phyloP scores from a whole-genome alignment of 92 coral and sea anemone genomes.

The Muricea muricata region DNA sequence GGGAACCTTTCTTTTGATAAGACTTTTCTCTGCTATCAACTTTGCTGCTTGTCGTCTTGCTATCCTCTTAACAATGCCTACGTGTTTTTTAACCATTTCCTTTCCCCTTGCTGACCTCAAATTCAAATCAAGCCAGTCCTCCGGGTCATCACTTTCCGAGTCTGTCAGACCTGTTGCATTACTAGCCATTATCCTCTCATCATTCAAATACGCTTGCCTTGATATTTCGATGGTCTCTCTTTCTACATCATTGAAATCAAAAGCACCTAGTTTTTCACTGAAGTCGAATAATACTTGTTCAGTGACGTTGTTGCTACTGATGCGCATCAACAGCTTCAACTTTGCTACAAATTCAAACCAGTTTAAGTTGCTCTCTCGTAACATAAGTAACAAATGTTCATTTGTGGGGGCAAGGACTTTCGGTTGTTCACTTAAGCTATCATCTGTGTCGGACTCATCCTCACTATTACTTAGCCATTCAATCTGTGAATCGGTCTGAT shows the following conservation, averaged over 20 bases:
- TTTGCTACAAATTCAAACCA: slow-evolving; percentile 37
- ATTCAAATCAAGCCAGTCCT: slow-evolving; percentile 22
- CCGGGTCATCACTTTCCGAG: slow-evolving; percentile 38
- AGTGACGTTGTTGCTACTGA: background rate
- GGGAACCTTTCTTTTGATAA: slow-evolving; percentile 40
- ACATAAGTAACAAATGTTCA: slow-evolving; percentile 31
- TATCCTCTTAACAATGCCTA: background rate
- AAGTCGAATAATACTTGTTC: slow-evolving; percentile 8
- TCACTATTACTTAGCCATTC: too few relatives aligned
- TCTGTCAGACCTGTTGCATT: slow-evolving; percentile 19
- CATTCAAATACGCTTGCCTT: background rate
- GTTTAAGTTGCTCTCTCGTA: slow-evolving; percentile 2
- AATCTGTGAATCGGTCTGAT: too few relatives aligned
- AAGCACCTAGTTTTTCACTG: background rate
- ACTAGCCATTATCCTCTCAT: slow-evolving; percentile 7
- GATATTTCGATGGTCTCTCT: too few relatives aligned
- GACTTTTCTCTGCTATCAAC: background rate
- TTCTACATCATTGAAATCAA: background rate
- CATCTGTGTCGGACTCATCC: background rate
- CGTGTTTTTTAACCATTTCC: slow-evolving; percentile 11
- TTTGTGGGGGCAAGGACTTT: too few relatives aligned
- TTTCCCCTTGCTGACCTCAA: slow-evolving; percentile 13
- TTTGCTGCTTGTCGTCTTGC: slow-evolving; percentile 16
- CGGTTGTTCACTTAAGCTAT: background rate
- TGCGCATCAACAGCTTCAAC: slow-evolving; percentile 1